Conservation (phyloP, 2,888 invertebrate genomes). For the Criorhina ranunculi region DNA sequence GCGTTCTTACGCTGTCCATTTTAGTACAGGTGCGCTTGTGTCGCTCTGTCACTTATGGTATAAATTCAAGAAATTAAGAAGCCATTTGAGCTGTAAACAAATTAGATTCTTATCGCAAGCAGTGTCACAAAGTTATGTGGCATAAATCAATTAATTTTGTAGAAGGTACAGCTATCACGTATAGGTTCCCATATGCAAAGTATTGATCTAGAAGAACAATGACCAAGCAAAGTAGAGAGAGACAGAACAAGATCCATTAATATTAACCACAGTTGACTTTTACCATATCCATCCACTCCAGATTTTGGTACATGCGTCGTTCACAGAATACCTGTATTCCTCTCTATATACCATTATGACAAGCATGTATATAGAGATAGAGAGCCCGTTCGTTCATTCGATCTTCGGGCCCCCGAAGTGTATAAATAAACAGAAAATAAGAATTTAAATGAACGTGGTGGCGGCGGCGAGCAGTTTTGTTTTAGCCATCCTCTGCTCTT, state of each 20-base stretch:
- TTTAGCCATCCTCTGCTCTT: conserved; percentile 69
- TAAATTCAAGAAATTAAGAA: conserved; percentile 47
- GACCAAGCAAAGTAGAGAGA: conserved; percentile 33
- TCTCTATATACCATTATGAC: conserved; percentile 32
- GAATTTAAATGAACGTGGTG: conserved; percentile 69
- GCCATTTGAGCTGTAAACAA: conserved; percentile 60
- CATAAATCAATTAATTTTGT: conserved; percentile 31
- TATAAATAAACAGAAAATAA: conserved; percentile 72
- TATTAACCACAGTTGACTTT: conserved; percentile 62
- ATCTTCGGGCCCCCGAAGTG: conserved; percentile 61
- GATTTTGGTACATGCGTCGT: conserved; percentile 75
- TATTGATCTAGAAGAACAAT: conserved; percentile 60
- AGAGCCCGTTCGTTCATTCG: conserved; percentile 47
- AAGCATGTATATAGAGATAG: conserved; percentile 36
- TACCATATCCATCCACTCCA: conserved; percentile 69
- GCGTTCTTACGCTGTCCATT: conserved; percentile 63
- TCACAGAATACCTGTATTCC: conserved; percentile 68
- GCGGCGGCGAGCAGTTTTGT: conserved; percentile 64
- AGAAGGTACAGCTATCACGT: conserved; percentile 49
- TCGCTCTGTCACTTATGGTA: conserved; percentile 50
- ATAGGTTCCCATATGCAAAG: conserved; percentile 57
- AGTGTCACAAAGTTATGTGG: conserved; percentile 57
- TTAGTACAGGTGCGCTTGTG: conserved; percentile 69
- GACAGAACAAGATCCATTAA: conserved; percentile 39
- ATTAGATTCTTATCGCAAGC: conserved; percentile 58